Evolutionary conservation across 2,888 invertebrate species (phyloP), one percentile per base, ranked within the genome.

Genomic region (Psylliodes chrysocephalus): DNA sequence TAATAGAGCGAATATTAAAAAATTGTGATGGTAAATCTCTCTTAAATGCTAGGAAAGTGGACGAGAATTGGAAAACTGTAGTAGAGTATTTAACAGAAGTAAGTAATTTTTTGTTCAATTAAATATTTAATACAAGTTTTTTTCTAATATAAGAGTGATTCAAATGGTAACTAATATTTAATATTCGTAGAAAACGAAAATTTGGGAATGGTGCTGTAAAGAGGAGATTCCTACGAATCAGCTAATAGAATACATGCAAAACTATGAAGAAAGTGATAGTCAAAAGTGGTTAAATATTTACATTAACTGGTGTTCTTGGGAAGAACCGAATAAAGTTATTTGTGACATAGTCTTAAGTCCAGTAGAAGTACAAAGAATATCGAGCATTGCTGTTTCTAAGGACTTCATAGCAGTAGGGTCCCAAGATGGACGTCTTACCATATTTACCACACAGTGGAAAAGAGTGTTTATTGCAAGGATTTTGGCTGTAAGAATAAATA

Each of bases 11-110:
- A 60, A 82, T 82, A 66, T 70, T 82, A 19, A 69, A 71, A 40
- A 74, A 76, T 60, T 81, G 81, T 60, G 81, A 82, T 73, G 82
- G 82, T 30, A 77, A 71, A 64, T 81, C 82, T 12, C 72, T 82
- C 54, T 68, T 77, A 60, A 73, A 62, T 59, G 81, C 80, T 3
- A 74, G 74, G 70, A 70, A 73, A 40, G 78, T 80, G 7, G 70
- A 74, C 67, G 69, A 71, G 4, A 69, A 70, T 51, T 79, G 79
- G 76, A 73, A 67, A 47, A 60, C 67, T 17, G 73, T 77, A 25
- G 77, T 82, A 30, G 77, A 80, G 49, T 79, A 79, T 70, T 67
- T 82, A 60, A 73, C 78, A 12, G 71, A 76, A 73, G 82, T 81
- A 69, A 72, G 73, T 70, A n/a, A n/a, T n/a, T n/a, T 54, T 64